Evolutionary conservation across 2,888 invertebrate genomes (phyloP).

Genomic region (Fissipunctia ypsillon): DNA sequence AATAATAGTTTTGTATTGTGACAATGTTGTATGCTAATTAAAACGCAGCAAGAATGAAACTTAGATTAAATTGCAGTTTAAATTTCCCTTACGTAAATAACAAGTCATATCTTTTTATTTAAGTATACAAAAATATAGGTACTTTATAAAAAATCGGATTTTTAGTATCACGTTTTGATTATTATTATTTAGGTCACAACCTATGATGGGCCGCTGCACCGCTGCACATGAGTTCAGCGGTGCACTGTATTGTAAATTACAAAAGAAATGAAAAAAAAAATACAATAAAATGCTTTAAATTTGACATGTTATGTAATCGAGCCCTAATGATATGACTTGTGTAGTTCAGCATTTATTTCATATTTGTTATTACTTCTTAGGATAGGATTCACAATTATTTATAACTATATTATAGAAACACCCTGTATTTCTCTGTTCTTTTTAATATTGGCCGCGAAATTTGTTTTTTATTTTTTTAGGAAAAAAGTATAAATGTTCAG

Average conservation of each 20-base stretch:
- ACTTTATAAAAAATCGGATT: no score
- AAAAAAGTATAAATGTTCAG: not conserved
- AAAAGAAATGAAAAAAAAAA: not conserved
- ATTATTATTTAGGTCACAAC: constrained; percentile 10
- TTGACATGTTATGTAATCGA: not conserved
- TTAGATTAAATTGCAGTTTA: constrained; percentile 5
- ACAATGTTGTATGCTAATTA: not conserved
- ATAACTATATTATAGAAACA: constrained; percentile 17
- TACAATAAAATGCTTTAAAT: not conserved
- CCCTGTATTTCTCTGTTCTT: not conserved
- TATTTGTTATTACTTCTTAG: constrained; percentile 21
- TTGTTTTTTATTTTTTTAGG: not conserved
- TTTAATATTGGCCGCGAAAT: constrained; percentile 4
- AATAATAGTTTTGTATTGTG: not conserved
- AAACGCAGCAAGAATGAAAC: not conserved
- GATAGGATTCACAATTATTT: constrained; percentile 40
- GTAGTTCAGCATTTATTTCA: constrained; percentile 54
- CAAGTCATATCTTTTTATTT: not conserved
- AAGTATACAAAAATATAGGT: no score
- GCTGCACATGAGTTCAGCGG: not conserved
- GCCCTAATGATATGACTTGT: constrained; percentile 10
- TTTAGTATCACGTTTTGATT: not conserved
- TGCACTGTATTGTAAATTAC: not conserved
- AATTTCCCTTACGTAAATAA: constrained; percentile 22
- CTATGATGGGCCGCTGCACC: not conserved